These are phyloP conservation scores for Drosophila kikkawai DNA, from an alignment of 1,140 invertebrate genomes.

Conservation along the genomic window DNA sequence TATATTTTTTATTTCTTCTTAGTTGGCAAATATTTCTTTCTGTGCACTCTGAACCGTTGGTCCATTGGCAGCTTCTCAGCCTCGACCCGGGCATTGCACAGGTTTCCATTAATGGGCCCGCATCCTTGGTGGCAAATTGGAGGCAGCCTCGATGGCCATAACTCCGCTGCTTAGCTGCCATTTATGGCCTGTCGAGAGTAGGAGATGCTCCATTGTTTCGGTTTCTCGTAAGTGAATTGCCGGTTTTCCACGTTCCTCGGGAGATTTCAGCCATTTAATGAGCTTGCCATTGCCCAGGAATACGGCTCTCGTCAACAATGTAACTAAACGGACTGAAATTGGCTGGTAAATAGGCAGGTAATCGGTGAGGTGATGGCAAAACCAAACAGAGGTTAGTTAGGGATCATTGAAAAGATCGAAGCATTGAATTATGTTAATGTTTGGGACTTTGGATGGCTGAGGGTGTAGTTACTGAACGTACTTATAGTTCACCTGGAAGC, in stretches of 20 bases:
- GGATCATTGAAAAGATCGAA: conserved; percentile 14
- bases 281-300: conserved; percentile 38
- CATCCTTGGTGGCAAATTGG: conserved; percentile 81
- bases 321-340: conserved; percentile 36
- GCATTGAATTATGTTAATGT: conserved; percentile 12
- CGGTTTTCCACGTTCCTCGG: conserved; percentile 6
- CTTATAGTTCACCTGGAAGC: not conserved
- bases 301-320: conserved; percentile 21
- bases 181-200: conserved; percentile 64
- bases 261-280: conserved; percentile 49
- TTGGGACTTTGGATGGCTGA: not conserved
- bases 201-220: conserved; percentile 47
- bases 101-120: conserved; percentile 76
- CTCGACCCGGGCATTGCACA: conserved; percentile 53
- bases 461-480: not conserved
- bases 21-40: not conserved
- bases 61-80: conserved; percentile 25
- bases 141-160: conserved; percentile 68
- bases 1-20: not conserved
- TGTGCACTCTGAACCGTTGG: conserved; percentile 15
- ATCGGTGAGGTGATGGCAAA: conserved; percentile 13
- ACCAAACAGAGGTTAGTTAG: conserved; percentile 11
- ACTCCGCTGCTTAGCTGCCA: conserved; percentile 74
- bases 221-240: conserved; percentile 45
- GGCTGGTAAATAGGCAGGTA: conserved; percentile 29